Evolutionary conservation across 2,797 vertebrate species (phyloP).

Genomic region (Linurgus olivaceus): DNA sequence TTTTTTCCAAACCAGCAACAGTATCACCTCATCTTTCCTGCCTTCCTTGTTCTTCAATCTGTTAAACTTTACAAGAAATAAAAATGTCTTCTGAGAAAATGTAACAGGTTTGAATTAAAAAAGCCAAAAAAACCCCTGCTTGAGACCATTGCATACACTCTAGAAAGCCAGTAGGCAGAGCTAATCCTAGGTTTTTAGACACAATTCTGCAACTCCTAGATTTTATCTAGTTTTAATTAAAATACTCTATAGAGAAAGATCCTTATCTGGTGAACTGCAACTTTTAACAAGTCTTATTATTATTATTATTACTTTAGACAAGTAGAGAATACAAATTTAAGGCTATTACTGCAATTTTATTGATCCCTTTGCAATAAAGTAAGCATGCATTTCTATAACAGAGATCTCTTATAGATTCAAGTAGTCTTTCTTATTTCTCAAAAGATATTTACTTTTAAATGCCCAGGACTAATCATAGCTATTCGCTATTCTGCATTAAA

Average conservation of each 20-base stretch:
- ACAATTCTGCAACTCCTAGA: neutral
- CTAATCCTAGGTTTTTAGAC: neutral
- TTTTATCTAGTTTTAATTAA: slow-evolving; percentile 56
- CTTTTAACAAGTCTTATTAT: neutral
- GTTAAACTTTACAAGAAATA: neutral
- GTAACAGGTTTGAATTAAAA: neutral
- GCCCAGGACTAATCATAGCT: neutral
- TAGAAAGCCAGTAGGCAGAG: neutral
- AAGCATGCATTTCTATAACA: neutral
- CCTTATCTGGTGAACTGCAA: neutral
- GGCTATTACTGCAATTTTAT: neutral
- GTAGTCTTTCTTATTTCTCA: neutral
- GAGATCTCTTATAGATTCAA: neutral
- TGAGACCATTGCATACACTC: neutral
- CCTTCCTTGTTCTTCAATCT: neutral
- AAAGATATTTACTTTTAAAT: neutral
- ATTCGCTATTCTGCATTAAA: neutral
- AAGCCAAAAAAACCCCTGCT: neutral
- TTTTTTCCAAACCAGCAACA: neutral
- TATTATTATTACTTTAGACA: neutral
- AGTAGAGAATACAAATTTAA: neutral
- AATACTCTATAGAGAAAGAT: neutral
- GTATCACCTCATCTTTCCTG: neutral
- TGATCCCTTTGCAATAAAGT: neutral
- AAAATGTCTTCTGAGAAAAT: neutral